A percentile compares a stretch with the other conserved stretches of the same genome.
These are phyloP conservation scores for Plebejus melissa DNA, from an alignment of 2,888 invertebrate genomes.

Conservation along the genomic window DNA sequence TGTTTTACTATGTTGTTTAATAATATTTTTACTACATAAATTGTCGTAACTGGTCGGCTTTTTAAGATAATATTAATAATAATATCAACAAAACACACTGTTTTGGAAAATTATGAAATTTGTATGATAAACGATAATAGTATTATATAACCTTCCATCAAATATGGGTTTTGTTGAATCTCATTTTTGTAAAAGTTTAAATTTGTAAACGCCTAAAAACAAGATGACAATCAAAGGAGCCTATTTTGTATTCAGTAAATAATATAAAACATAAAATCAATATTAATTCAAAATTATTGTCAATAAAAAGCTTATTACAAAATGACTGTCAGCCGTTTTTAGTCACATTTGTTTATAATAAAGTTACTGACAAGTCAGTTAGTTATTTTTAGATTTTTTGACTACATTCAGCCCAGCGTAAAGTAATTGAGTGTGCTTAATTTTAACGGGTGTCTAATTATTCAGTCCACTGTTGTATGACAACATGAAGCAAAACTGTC, in stretches of 20 bases:
- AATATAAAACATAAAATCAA: neutral
- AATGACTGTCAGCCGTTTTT: neutral
- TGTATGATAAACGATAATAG: neutral
- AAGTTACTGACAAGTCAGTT: neutral
- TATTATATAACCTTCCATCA: neutral
- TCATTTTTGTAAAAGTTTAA: neutral
- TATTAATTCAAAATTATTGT: slow-evolving; percentile 2
- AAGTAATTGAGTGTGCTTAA: neutral
- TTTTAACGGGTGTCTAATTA: slow-evolving; percentile 2
- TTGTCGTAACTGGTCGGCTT: neutral
- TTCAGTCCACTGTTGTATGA: slow-evolving; percentile 25
- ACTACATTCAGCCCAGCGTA: neutral
- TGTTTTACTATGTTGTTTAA: neutral
- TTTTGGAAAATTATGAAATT: neutral
- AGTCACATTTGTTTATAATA: neutral
- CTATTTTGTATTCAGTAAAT: neutral
- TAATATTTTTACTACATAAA: neutral
- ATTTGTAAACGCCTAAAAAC: neutral
- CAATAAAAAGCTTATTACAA: slow-evolving; percentile 6
- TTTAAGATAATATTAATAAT: neutral
- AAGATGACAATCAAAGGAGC: neutral
- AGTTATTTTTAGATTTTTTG: neutral
- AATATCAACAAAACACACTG: neutral
- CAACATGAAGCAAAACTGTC: slow-evolving; percentile 44
- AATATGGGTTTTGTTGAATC: neutral